Evolutionary conservation across 2,888 invertebrate species (phyloP), one percentile per base, ranked within the genome.

Genomic region (Orthosia cruda): DNA sequence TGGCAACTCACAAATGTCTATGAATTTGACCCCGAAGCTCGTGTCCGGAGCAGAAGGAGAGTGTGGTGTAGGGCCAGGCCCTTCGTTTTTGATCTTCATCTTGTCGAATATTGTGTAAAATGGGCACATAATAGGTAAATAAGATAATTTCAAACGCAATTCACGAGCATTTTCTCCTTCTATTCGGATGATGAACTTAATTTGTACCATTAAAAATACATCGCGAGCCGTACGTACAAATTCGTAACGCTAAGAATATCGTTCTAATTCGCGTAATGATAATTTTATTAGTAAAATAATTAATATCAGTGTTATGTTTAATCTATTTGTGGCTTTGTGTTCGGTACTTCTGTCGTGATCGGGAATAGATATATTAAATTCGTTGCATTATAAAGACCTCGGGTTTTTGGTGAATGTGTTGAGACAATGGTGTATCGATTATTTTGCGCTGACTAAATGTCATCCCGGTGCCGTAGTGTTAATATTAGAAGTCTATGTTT

Each of bases 11-110:
- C 84, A 89, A 89, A 92, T 95, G 95, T 97, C 96, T 96, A 96
- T 96, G 96, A 96, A 93, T 96, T 96, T 97, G 97, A 97, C 97
- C 97, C 96, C 97, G 96, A 95, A 95, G 96, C 96, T 96, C 95
- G 95, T 96, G 95, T 96, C 94, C 95, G 93, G 94, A 95, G 95
- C 95, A 95, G 94, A 94, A 94, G 93, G 93, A 92, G 94, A 94
- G 95, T 95, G 95, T 92, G 93, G 95, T 95, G 95, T 94, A 96
- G 96, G 96, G 96, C 96, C 92, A 92, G 95, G 96, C 96, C 96
- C 95, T 95, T 95, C 94, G 93, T 93, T 95, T 96, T 95, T 94
- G 91, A 92, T 95, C 93, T 95, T 95, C 95, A 94, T 94, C 93
- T 92, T 91, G 93, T 93, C 92, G 91, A 93, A 94, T 92, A 93